Conservation (phyloP, 2,797 vertebrate genomes). For the Myiotriccus ornatus region DNA sequence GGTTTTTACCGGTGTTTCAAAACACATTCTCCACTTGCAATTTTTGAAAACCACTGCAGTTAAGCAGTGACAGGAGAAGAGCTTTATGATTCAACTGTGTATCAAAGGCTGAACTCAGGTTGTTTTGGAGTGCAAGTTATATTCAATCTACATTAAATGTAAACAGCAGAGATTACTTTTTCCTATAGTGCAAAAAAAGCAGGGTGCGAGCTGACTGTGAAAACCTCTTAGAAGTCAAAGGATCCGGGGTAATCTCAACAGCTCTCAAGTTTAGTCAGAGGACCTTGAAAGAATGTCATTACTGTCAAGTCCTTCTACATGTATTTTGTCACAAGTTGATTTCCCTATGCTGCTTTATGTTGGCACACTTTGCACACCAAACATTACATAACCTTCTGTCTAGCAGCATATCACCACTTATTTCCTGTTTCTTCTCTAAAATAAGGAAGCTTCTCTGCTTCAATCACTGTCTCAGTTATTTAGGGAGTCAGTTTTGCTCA, state of each 20-base stretch:
- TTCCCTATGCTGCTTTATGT: slow-evolving; percentile 8
- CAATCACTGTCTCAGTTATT: neutral
- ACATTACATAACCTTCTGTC: slow-evolving; percentile 4
- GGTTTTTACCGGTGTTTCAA: neutral
- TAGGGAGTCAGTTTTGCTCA: neutral
- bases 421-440: slow-evolving; percentile 42
- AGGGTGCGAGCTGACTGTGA: neutral
- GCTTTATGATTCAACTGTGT: neutral
- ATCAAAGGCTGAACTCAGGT: neutral
- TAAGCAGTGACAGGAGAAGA: neutral
- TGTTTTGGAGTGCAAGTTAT: neutral
- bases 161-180: neutral
- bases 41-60: neutral
- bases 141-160: neutral
- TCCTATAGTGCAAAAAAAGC: neutral
- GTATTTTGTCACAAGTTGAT: neutral
- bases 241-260: neutral
- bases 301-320: neutral
- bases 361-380: slow-evolving; percentile 14
- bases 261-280: slow-evolving; percentile 9
- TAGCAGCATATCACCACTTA: slow-evolving; percentile 4
- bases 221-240: neutral
- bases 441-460: neutral
- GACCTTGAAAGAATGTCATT: slow-evolving; percentile 23
- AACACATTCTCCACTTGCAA: neutral